phyloP scores from a whole-genome alignment of 2,888 invertebrate species.

The Halictus ligatus region DNA sequence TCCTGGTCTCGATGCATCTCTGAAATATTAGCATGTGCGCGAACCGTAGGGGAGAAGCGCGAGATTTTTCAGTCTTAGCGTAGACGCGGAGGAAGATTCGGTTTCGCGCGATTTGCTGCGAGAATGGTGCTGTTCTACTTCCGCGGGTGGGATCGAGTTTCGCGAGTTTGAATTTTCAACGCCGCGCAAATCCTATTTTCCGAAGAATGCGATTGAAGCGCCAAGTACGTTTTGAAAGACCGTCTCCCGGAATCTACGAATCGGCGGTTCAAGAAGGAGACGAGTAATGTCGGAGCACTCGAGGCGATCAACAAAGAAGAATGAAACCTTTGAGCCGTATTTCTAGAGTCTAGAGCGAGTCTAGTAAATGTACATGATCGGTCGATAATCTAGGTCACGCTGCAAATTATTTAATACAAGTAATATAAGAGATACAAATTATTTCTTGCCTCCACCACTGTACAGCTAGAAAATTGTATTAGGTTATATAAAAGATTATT shows the following conservation, averaged over 20 bases:
- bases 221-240: constrained; percentile 17
- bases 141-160: constrained; percentile 16
- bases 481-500: background rate
- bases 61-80: constrained; percentile 18
- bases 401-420: background rate
- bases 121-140: constrained; percentile 1
- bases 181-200: constrained; percentile 15
- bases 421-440: background rate
- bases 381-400: background rate
- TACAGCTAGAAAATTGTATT: background rate
- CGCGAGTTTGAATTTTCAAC: constrained; percentile 19
- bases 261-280: background rate
- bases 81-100: constrained; percentile 12
- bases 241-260: constrained; percentile 10
- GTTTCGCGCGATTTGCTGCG: constrained; percentile 7
- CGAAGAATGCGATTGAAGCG: constrained; percentile 14
- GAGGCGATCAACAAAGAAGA: constrained; percentile 3
- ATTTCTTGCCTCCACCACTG: background rate
- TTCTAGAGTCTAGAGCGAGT: background rate
- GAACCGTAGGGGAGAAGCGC: background rate
- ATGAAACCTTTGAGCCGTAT: background rate
- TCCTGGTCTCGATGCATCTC: background rate
- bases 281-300: constrained; percentile 10
- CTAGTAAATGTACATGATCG: background rate
- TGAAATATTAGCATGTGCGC: background rate